A percentile compares a stretch with the other conserved stretches of the same genome.
These are phyloP conservation scores for Drosophila tripunctata DNA, from an alignment of 2,888 invertebrate species.

Conservation along the genomic window DNA sequence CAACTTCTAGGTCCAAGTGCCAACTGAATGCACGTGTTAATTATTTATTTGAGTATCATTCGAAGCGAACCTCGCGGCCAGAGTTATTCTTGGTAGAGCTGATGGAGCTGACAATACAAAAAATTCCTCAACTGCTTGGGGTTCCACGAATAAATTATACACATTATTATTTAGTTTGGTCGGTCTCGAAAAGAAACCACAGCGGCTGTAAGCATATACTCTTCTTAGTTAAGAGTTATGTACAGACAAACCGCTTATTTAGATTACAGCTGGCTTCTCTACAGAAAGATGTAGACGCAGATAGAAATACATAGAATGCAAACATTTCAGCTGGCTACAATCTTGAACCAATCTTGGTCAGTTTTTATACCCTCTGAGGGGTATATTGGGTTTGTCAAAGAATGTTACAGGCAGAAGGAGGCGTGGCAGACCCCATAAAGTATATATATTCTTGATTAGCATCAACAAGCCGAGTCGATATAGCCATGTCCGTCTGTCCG, in stretches of 20 bases:
- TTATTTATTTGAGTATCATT: conserved; percentile 60
- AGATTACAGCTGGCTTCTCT: conserved; percentile 68
- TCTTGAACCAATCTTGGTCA: conserved; percentile 38
- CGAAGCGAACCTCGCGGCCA: background rate
- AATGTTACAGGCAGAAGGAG: too few species aligned
- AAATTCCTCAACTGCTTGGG: conserved; percentile 45
- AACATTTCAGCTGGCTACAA: conserved; percentile 32
- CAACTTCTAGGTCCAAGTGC: conserved; percentile 10
- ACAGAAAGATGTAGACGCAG: conserved; percentile 13
- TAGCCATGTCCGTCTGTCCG: too few species aligned
- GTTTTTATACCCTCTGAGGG: too few species aligned
- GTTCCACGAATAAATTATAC: conserved; percentile 70
- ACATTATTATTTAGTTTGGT: conserved; percentile 70
- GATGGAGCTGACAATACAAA: too few species aligned
- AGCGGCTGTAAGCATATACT: conserved; percentile 4
- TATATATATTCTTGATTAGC: too few species aligned
- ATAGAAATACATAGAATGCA: conserved; percentile 27
- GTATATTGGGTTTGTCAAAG: too few species aligned
- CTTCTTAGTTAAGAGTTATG: too few species aligned
- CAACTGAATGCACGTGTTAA: conserved; percentile 67
- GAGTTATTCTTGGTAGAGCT: background rate
- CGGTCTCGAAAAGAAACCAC: conserved; percentile 3
- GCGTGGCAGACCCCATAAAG: too few species aligned
- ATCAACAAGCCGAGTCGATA: too few species aligned
- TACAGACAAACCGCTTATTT: conserved; percentile 73